These are phyloP conservation scores for Nannoperca obscura DNA, from an alignment of 2,797 vertebrate genomes.

Conservation along the genomic window DNA sequence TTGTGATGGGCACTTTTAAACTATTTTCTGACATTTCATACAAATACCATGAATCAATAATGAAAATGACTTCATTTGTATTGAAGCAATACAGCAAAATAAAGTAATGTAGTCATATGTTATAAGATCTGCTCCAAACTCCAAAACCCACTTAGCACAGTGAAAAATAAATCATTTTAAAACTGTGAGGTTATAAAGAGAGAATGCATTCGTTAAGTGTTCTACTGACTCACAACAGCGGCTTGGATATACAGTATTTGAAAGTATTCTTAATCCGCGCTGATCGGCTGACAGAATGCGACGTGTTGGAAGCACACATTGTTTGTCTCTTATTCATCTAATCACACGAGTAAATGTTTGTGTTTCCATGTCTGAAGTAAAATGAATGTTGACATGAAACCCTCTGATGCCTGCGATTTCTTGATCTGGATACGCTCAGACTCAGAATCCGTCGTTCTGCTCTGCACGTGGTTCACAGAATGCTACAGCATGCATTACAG, in stretches of 20 bases:
- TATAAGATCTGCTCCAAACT: background rate
- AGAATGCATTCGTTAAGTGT: background rate
- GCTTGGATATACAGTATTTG: slow-evolving; percentile 39
- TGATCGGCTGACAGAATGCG: slow-evolving; percentile 29
- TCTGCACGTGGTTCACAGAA: slow-evolving; percentile 1
- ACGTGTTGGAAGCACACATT: slow-evolving; percentile 16
- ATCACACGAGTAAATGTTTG: slow-evolving; percentile 65
- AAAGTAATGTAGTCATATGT: too few relatives aligned
- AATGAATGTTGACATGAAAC: slow-evolving; percentile 45
- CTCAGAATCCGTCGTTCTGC: slow-evolving; percentile 13
- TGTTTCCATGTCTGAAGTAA: slow-evolving; percentile 32
- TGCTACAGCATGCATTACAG: background rate
- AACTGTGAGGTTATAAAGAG: background rate
- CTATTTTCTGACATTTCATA: background rate
- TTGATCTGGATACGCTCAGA: background rate
- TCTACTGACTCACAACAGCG: slow-evolving; percentile 16
- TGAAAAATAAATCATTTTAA: background rate
- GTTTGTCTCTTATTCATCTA: slow-evolving; percentile 42
- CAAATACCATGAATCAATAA: background rate
- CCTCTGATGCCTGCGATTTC: slow-evolving; percentile 11
- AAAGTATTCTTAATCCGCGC: slow-evolving; percentile 40
- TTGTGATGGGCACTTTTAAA: background rate
- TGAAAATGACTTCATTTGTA: background rate
- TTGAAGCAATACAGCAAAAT: background rate
- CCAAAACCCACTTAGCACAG: background rate